These are phyloP conservation scores for Nemapogon koenigi DNA, from an alignment of 2,888 invertebrate genomes.

Conservation along the genomic window DNA sequence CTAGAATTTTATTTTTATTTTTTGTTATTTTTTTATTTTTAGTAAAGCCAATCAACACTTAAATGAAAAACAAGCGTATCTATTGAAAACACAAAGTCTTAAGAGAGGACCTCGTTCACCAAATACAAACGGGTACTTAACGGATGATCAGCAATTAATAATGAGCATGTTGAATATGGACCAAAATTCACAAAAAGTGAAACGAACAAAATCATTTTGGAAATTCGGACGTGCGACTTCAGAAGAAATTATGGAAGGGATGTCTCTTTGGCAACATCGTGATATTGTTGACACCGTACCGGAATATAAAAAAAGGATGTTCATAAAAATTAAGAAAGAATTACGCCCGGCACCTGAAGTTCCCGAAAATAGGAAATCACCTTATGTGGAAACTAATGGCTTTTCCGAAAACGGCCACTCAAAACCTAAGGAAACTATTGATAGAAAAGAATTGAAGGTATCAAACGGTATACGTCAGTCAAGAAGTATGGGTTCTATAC, in stretches of 20 bases:
- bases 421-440: conserved; percentile 50
- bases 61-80: conserved; percentile 40
- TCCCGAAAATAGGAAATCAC: conserved; percentile 36
- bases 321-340: conserved; percentile 51
- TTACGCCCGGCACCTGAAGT: conserved; percentile 47
- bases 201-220: conserved; percentile 87
- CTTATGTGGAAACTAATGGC: conserved; percentile 31
- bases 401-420: conserved; percentile 30
- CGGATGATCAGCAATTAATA: conserved; percentile 62
- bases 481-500: conserved; percentile 53
- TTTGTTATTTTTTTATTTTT: conserved; percentile 22
- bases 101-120: conserved; percentile 43
- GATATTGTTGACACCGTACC: conserved; percentile 78
- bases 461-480: conserved; percentile 53
- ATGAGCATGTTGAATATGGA: conserved; percentile 61
- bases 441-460: conserved; percentile 48
- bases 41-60: conserved; percentile 50
- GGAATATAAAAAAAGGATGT: conserved; percentile 57
- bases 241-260: conserved; percentile 82
- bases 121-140: conserved; percentile 52
- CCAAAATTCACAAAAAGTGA: conserved; percentile 71
- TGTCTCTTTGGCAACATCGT: conserved; percentile 86
- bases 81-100: conserved; percentile 56
- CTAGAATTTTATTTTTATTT: conserved; percentile 19
- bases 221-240: conserved; percentile 77